A percentile compares a stretch with the other conserved stretches of the same genome.
These are phyloP conservation scores for Abramis brama DNA, from an alignment of 2,113 vertebrate genomes.

Conservation along the genomic window DNA sequence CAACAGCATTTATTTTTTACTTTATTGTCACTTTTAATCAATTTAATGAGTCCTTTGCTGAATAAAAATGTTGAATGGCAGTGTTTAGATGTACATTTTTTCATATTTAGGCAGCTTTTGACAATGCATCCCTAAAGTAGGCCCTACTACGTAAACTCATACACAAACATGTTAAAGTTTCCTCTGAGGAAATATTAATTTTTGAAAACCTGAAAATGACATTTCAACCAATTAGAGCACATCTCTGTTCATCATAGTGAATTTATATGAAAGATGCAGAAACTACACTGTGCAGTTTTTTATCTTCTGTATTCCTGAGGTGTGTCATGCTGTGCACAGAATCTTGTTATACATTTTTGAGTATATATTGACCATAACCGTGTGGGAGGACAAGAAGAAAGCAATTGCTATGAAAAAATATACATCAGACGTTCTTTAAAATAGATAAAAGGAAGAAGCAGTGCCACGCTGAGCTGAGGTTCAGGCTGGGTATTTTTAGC, in stretches of 20 bases:
- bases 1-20: too few species aligned
- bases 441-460: conserved; percentile 69
- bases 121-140: too few species aligned
- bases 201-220: not conserved
- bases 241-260: not conserved
- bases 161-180: too few species aligned
- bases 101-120: too few species aligned
- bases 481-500: conserved; percentile 71
- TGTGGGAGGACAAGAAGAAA: conserved; percentile 42
- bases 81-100: too few species aligned
- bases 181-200: too few species aligned
- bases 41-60: too few species aligned
- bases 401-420: conserved; percentile 65
- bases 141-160: too few species aligned
- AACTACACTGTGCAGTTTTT: not conserved
- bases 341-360: not conserved
- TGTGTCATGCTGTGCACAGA: not conserved
- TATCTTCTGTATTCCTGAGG: not conserved
- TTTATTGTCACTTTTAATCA: too few species aligned
- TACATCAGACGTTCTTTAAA: conserved; percentile 62
- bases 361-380: conserved; percentile 2
- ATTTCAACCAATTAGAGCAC: not conserved
- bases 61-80: too few species aligned
- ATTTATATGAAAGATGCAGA: not conserved
- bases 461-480: conserved; percentile 60